Evolutionary conservation across 1,140 invertebrate species (phyloP), one percentile per base, ranked within the genome.

Genomic region (Saccostrea echinata): DNA sequence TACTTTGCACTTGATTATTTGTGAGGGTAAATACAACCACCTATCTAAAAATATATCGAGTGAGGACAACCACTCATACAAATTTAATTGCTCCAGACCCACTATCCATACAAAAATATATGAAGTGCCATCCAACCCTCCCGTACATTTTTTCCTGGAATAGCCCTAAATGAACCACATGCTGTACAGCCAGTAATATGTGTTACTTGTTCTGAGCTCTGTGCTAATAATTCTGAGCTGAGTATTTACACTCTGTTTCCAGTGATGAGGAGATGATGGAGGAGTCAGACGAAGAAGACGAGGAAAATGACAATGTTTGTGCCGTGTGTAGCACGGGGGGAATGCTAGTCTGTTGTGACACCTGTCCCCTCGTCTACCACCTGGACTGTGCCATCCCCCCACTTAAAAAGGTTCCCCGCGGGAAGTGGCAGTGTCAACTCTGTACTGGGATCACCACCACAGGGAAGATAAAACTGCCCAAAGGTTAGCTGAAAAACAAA

Each of bases 361-460:
- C 97, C 0, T 99, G 99, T 94, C 97, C 97, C 91, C 95, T 98
- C 51, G 97, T 98, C 94, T 99, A 99, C 95, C 99, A 99, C 95
- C 95, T 99, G 81, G 97, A 97, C 80, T 99, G 99, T 95, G 95
- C 99, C 76, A 97, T 97, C 93, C 98, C 98, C 30, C 98, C 98
- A 21, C 95, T 99, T 9, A 97, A 97, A 18, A 96, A 98, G 83
- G 97, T 99, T 95, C 98, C 99, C 0, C 98, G 98, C 68, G 93
- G 94, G 8, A 93, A 92, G 76, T 95, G 95, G 95, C 85, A 93
- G 71, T 94, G 93, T 89, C 92, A 93, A 64, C 88, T 92, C 3
- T 94, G 93, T 88, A 84, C 91, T 81, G 93, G 91, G 12, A 89
- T 90, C 13, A 91, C 91, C 13, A 88, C 55, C 4, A 64, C 64